Percentiles rank a stretch among this genome's conserved stretches.
Evolutionary conservation across 2,888 invertebrate genomes (phyloP).

Genomic region (Andrena minutula): DNA sequence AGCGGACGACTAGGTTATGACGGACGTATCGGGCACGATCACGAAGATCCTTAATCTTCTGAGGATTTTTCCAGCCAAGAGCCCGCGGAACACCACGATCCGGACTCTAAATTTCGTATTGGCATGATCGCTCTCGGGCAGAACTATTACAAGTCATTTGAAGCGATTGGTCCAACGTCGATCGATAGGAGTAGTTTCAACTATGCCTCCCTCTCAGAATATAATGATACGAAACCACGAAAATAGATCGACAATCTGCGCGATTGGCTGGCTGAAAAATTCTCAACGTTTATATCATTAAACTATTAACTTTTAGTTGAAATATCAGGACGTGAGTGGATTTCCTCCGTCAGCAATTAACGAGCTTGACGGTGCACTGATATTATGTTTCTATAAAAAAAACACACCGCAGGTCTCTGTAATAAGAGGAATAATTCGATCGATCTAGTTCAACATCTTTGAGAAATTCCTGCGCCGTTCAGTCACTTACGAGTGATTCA

Average conservation of each 20-base stretch:
- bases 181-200: constrained; percentile 21
- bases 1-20: constrained; percentile 70
- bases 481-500: constrained; percentile 6
- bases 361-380: neutral
- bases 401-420: neutral
- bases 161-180: constrained; percentile 10
- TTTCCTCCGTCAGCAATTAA: neutral
- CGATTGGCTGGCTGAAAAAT: neutral
- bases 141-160: constrained; percentile 32
- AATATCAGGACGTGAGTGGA: neutral
- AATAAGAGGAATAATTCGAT: constrained; percentile 2
- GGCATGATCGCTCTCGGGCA: constrained; percentile 52
- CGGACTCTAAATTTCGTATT: constrained; percentile 25
- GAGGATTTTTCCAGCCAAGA: neutral
- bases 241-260: neutral
- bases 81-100: constrained; percentile 29
- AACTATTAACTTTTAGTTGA: neutral
- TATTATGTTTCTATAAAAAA: neutral
- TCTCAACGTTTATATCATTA: neutral
- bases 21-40: constrained; percentile 60
- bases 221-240: neutral
- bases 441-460: neutral
- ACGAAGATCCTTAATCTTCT: constrained; percentile 47
- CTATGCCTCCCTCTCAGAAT: neutral
- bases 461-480: neutral